phyloP scores from a whole-genome alignment of 2,888 invertebrate genomes.

The Drosophila ustulata region DNA sequence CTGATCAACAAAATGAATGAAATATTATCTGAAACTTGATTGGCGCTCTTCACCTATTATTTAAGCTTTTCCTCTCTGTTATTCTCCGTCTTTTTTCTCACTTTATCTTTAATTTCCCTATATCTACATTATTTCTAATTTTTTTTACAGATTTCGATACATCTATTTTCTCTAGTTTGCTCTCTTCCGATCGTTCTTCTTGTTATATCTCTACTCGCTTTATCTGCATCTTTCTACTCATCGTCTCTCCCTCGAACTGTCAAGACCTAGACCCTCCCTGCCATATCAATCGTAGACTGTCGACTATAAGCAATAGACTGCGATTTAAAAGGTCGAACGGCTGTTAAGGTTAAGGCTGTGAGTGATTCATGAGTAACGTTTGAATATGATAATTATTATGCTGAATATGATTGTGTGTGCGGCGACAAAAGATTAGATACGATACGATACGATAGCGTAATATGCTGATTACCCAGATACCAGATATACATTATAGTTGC shows the following conservation, averaged over 20 bases:
- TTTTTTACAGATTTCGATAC: no score
- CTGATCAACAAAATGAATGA: no score
- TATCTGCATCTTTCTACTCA: not conserved
- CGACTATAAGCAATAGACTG: not conserved
- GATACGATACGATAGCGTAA: constrained; percentile 1
- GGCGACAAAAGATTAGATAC: constrained; percentile 6
- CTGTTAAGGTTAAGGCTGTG: constrained; percentile 8
- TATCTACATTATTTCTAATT: no score
- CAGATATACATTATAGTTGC: constrained; percentile 9
- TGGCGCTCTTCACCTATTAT: no score
- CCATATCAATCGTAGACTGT: not conserved
- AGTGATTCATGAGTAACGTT: constrained; percentile 11
- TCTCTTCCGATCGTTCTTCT: no score
- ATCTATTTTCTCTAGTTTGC: no score
- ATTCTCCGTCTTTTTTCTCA: no score
- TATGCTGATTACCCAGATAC: not conserved
- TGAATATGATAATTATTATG: constrained; percentile 15
- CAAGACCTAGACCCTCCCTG: not conserved
- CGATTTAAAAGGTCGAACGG: constrained; percentile 9
- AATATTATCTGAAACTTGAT: no score
- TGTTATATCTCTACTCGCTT: no score
- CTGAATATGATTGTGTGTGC: not conserved
- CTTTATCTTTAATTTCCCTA: no score
- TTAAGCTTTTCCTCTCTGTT: no score
- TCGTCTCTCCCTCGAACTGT: not conserved